Evolutionary conservation across 2,888 invertebrate genomes (phyloP), one percentile per base, ranked within the genome.

Genomic region (Drosophila monieri): DNA sequence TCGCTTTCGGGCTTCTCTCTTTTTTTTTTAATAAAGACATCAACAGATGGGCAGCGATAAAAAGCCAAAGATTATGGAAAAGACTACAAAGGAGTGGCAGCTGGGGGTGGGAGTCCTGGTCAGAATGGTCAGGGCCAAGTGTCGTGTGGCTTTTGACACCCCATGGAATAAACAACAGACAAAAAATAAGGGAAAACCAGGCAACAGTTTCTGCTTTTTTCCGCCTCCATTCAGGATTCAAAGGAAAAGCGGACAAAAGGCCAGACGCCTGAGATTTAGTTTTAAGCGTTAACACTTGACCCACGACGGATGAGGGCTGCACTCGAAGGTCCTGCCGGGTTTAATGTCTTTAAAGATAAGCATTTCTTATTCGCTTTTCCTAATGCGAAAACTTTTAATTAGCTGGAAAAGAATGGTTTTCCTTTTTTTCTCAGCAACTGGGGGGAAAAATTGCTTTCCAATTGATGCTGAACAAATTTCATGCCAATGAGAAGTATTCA

Each of bases 1-100:
- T 67, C 46, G 23, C 62, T 58, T 37, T 27, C 18, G 15, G 30
- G 2, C n/a, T 35, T n/a, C n/a, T 32, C 5, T 35, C 43, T 30
- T 47, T 54, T 53, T 66, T 65, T 66, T 65, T 55, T 65, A 88
- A 89, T 90, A 90, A 89, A 89, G 90, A 89, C 85, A 79, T 88
- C 80, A 85, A 81, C 88, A 80, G 88, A 79, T 87, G 80, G 77
- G 80, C 78, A 76, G 78, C 83, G 90, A 89, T 89, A 81, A 89
- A 89, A 89, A 89, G 87, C 81, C 78, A 77, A 85, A 89, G 89
- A 89, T 89, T 89, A 89, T 89, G 88, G 77, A 77, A 14, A 32
- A 46, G 35, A 67, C 67, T 52, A 67, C 57, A 67, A 58, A 67
- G 69, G 32, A 35, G 70, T 44, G 39, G 53, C 48, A 48, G 21